A percentile compares a stretch with the other conserved stretches of the same genome.
Conservation (phyloP, 2,888 invertebrate species). For the Tetrapedia diversipes region DNA sequence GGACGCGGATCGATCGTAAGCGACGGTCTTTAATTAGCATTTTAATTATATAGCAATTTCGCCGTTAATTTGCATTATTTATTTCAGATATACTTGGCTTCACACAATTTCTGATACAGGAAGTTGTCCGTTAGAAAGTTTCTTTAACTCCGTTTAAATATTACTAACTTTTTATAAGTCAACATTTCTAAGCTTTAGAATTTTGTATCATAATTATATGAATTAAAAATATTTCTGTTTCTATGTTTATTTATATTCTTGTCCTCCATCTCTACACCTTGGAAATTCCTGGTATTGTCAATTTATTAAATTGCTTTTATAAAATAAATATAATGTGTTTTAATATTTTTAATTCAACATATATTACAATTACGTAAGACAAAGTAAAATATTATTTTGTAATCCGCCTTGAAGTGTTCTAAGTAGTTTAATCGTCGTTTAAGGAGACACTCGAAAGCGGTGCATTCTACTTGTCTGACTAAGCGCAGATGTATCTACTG, state of each 20-base stretch:
- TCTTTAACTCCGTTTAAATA: neutral
- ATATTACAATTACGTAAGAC: too few relatives aligned
- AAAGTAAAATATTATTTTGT: neutral
- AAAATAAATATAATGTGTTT: neutral
- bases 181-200: neutral
- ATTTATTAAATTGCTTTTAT: neutral
- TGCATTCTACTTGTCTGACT: slow-evolving; percentile 32
- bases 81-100: slow-evolving; percentile 72
- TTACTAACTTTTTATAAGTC: neutral
- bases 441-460: neutral
- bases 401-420: neutral
- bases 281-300: too few relatives aligned
- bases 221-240: slow-evolving; percentile 9
- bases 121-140: slow-evolving; percentile 21
- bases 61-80: slow-evolving; percentile 41
- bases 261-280: too few relatives aligned
- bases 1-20: slow-evolving; percentile 71
- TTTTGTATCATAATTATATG: neutral
- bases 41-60: slow-evolving; percentile 35
- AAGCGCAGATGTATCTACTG: slow-evolving; percentile 39
- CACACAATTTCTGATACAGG: slow-evolving; percentile 72
- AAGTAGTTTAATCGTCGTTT: slow-evolving; percentile 21
- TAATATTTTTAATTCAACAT: too few relatives aligned
- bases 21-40: slow-evolving; percentile 39
- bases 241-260: neutral